Base-by-base conservation (phyloP, 2,888 invertebrate species). In the Drosophila picticornis region DNA sequence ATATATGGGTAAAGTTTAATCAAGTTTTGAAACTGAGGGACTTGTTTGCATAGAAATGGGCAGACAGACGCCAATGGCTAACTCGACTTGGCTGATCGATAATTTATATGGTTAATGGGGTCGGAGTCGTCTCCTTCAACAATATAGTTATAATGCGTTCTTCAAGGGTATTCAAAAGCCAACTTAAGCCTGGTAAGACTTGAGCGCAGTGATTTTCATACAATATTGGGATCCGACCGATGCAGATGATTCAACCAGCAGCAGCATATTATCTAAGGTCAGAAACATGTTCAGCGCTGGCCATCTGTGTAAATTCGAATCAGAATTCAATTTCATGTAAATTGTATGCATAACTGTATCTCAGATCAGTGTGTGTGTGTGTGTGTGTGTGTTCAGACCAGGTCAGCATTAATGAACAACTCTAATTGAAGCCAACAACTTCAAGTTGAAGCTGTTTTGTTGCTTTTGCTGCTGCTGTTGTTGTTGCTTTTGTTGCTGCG, bases 391-490 rank as follows among this genome's bases (percentile, higher is more conserved):
- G 27, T 53, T 43, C 29, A 53, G 61, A 69, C 38, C 61, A 53
- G 60, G 55, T 65, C 58, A 62, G 66, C 38, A 59, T 63, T 62
- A 38, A 60, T 74, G 50, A 36, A 66, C 66, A 75, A 74, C 62
- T 51, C 58, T 52, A 70, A 75, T 66, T 75, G 62, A 51, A 66
- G 59, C n/a, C 61, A 65, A 48, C 27, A 55, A 40, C 56, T 40
- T 57, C 16, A 57, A 16, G 19, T 51, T 29, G 10, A 29, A 19
- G 40, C 29, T 31, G 40, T 31, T 25, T 56, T 38, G n/a, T 55
- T 19, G 36, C 11, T 13, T 32, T 32, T 52, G 43, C 22, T 46
- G 43, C 7, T 3, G 22, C 1, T 50, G 48, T 25, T 58, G 48
- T 55, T 52, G 22, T 52, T 64, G 48, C 25, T 58, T 43, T 55